A percentile compares a stretch with the other conserved stretches of the same genome.
These are phyloP conservation scores for Ectropis crepuscularia DNA, from an alignment of 2,888 invertebrate species.

Conservation along the genomic window DNA sequence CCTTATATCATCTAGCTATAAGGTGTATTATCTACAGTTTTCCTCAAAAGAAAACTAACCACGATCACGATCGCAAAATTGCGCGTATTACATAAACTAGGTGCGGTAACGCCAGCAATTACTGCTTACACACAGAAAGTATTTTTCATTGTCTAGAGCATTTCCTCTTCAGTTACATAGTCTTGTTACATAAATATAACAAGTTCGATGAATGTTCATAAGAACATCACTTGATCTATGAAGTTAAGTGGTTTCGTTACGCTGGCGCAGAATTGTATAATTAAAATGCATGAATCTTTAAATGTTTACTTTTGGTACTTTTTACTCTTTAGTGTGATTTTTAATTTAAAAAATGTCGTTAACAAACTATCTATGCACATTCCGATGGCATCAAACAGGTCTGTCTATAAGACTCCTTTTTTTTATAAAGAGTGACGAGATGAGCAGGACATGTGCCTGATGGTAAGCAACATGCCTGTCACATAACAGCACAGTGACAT, in stretches of 20 bases:
- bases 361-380: too few species aligned
- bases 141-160: constrained; percentile 82
- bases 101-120: constrained; percentile 64
- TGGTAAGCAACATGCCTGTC: too few species aligned
- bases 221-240: constrained; percentile 17
- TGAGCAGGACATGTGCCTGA: too few species aligned
- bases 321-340: too few species aligned
- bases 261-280: constrained; percentile 11
- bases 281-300: constrained; percentile 4
- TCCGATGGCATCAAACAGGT: too few species aligned
- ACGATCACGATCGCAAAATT: constrained; percentile 37
- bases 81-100: constrained; percentile 61
- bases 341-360: too few species aligned
- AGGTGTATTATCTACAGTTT: background rate
- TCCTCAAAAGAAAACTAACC: constrained; percentile 10
- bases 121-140: constrained; percentile 55
- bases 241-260: constrained; percentile 29
- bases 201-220: constrained; percentile 28
- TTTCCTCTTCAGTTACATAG: constrained; percentile 69
- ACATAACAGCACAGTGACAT: too few species aligned
- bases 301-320: background rate
- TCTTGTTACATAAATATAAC: constrained; percentile 61
- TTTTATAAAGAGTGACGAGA: too few species aligned
- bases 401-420: too few species aligned
- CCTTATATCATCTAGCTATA: too few species aligned